These are phyloP conservation scores for Spongia lamella DNA, from an alignment of 37 sponge, comb jelly and placozoan species.

Conservation along the genomic window DNA sequence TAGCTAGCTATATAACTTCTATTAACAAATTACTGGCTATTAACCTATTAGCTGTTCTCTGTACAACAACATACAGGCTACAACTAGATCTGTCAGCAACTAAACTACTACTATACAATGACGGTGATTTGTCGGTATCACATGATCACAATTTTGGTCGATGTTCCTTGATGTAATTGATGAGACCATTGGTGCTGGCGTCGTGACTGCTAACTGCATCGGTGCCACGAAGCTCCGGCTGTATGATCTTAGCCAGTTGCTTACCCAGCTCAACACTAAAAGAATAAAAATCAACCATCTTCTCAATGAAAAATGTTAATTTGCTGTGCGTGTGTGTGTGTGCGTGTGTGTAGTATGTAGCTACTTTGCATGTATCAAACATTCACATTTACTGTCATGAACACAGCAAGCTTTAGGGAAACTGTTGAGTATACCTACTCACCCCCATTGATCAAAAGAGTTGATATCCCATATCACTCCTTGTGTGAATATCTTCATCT, in stretches of 20 bases:
- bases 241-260: constrained; percentile 95
- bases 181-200: constrained; percentile 95
- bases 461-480: constrained; percentile 99
- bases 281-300: no score
- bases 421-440: constrained; percentile 18
- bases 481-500: constrained; percentile 98
- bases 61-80: no score
- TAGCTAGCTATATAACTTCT: no score
- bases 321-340: not conserved
- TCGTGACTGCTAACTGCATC: constrained; percentile 75
- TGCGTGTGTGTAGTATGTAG: not conserved
- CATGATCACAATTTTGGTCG: constrained; percentile 12
- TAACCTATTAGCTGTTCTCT: no score
- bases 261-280: constrained; percentile 97
- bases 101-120: no score
- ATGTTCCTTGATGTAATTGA: constrained; percentile 92
- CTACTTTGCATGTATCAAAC: no score
- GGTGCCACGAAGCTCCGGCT: constrained; percentile 80
- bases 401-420: no score
- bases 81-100: no score
- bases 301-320: no score
- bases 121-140: no score
- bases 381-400: no score
- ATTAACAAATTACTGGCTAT: no score
- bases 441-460: constrained; percentile 99